phyloP scores from a whole-genome alignment of 2,113 vertebrate species.

The Phylloscopus trochilus region DNA sequence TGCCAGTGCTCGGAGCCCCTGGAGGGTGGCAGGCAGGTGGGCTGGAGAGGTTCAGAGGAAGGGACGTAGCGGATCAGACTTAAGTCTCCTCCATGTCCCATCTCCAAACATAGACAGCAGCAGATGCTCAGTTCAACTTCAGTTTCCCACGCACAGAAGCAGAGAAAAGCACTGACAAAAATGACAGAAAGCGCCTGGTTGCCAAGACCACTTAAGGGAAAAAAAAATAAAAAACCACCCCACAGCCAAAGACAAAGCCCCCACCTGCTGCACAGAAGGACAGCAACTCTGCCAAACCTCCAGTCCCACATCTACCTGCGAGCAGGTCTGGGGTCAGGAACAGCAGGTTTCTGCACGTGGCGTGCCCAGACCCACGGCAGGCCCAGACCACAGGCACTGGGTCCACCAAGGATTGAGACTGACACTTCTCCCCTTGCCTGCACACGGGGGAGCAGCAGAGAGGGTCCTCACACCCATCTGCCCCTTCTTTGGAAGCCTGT shows the following conservation, averaged over 20 bases:
- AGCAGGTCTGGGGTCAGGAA: not conserved
- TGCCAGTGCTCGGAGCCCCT: accelerated
- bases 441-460: not conserved
- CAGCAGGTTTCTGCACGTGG: not conserved
- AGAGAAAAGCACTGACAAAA: conserved; percentile 42
- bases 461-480: not conserved
- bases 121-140: conserved; percentile 46
- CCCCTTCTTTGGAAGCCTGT: accelerated
- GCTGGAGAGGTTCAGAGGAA: not conserved
- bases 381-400: accelerated
- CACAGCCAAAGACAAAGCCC: not conserved
- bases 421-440: not conserved
- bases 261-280: not conserved
- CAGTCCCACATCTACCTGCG: not conserved
- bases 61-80: not conserved
- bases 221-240: not conserved
- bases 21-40: not conserved
- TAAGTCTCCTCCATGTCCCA: not conserved
- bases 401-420: not conserved
- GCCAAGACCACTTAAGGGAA: not conserved
- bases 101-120: conserved; percentile 50
- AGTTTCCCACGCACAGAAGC: conserved; percentile 39
- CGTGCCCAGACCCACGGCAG: not conserved
- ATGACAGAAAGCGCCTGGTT: conserved; percentile 12
- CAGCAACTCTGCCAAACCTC: not conserved